Evolutionary conservation across 2,888 invertebrate genomes (phyloP), one percentile per base, ranked within the genome.

Genomic region (Sesia apiformis): DNA sequence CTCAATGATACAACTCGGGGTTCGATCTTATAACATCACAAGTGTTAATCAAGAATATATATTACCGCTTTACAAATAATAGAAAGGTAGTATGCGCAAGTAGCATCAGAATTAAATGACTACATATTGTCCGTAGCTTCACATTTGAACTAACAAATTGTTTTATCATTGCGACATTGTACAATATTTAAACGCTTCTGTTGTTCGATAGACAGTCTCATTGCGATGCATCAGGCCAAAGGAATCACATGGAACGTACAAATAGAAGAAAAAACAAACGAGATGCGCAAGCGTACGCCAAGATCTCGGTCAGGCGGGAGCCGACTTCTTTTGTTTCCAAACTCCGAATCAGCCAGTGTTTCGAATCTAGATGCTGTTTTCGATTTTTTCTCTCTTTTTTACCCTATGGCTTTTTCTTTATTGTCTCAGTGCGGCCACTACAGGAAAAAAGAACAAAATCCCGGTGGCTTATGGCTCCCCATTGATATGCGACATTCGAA

Each of bases 401-500:
- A 65, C 72, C 72, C 74, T 78, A 74, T 74, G 74, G 78, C 81
- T 81, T 86, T 87, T 87, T 87, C 84, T 85, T 87, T 89, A 87
- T 87, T 87, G 86, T 87, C 84, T 83, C 82, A 80, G 81, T 79
- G 78, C 80, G 74, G 77, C 70, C 82, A 78, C 74, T 66, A 63
- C 60, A 64, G 74, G 66, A 74, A 66, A 76, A 78, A 82, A 83
- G 76, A 80, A 74, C 72, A 81, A 81, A 79, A 78, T 71, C 74
- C 78, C 84, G 84, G 88, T 89, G 88, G 88, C 88, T 89, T 89
- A 89, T 89, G 88, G 87, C 80, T 84, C 85, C 83, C 87, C 88
- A 89, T 89, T 89, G 88, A 88, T 89, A 89, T 89, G 87, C 87
- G 84, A 83, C 81, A 80, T 84, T 86, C 85, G 86, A 82, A 86